phyloP scores from a whole-genome alignment of 2,797 vertebrate species.

The Chelon labrosus region DNA sequence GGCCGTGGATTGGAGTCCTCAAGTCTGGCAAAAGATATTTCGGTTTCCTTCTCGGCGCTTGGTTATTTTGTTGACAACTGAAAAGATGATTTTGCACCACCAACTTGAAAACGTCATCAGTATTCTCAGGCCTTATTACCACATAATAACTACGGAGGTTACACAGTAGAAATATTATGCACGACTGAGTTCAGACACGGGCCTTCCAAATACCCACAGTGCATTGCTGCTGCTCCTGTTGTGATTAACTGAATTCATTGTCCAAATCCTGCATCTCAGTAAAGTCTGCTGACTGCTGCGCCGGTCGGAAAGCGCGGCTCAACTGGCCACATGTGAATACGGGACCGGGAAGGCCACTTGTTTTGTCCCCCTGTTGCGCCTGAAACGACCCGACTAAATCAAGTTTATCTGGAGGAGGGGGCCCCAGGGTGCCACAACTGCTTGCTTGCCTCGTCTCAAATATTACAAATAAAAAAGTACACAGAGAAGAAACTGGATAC shows the following conservation, averaged over 20 bases:
- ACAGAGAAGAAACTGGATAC: slow-evolving; percentile 4
- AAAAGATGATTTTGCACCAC: slow-evolving; percentile 13
- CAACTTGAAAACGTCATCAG: slow-evolving; percentile 10
- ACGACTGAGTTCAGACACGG: background rate
- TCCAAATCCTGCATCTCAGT: slow-evolving; percentile 25
- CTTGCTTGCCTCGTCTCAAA: background rate
- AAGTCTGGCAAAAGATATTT: slow-evolving; percentile 10
- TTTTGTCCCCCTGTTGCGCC: slow-evolving; percentile 1
- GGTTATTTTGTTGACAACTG: slow-evolving; percentile 10
- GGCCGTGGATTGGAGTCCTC: slow-evolving; percentile 20
- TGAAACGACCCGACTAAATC: slow-evolving; percentile 12
- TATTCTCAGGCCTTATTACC: slow-evolving; percentile 14
- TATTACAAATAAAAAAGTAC: background rate
- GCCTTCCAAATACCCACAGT: slow-evolving; percentile 37
- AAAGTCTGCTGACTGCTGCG: slow-evolving; percentile 26
- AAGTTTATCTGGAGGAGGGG: background rate
- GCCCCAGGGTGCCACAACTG: background rate
- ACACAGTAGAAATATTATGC: slow-evolving; percentile 7
- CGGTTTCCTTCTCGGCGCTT: slow-evolving; percentile 24
- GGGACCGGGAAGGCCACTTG: background rate
- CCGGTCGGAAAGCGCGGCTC: slow-evolving; percentile 22
- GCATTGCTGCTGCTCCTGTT: slow-evolving; percentile 16
- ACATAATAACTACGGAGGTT: slow-evolving; percentile 4
- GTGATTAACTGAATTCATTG: slow-evolving; percentile 43
- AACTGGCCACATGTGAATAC: slow-evolving; percentile 35